These are phyloP conservation scores for Erebia palarica DNA, from an alignment of 2,888 invertebrate species.

Conservation along the genomic window DNA sequence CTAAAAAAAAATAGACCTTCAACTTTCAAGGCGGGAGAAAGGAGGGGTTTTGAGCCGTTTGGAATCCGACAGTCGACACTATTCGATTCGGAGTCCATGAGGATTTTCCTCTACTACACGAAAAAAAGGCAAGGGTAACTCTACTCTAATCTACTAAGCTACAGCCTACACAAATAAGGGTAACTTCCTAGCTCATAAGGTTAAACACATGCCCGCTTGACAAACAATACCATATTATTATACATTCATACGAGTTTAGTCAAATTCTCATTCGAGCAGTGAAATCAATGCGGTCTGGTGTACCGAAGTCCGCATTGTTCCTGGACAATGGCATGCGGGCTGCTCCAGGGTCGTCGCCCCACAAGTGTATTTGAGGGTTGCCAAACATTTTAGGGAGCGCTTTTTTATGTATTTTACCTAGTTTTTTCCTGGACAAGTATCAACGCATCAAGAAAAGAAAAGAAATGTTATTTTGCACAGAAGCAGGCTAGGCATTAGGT, in stretches of 20 bases:
- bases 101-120: too few species aligned
- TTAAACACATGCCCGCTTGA: background rate
- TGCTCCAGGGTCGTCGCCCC: conserved; percentile 39
- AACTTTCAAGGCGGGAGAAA: too few species aligned
- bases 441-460: too few species aligned
- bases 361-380: conserved; percentile 11
- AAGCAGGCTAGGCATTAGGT: too few species aligned
- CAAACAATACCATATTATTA: background rate
- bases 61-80: too few species aligned
- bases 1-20: too few species aligned
- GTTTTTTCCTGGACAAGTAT: background rate
- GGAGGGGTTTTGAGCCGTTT: too few species aligned
- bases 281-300: conserved; percentile 44
- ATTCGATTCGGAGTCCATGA: too few species aligned
- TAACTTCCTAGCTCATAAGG: background rate
- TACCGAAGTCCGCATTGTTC: conserved; percentile 40
- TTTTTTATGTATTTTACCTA: background rate
- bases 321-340: conserved; percentile 72
- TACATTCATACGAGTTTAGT: background rate
- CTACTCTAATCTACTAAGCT: background rate
- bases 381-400: background rate
- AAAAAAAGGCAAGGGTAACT: too few species aligned
- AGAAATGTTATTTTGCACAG: too few species aligned
- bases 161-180: background rate
- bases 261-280: conserved; percentile 29